A percentile compares a stretch with the other conserved stretches of the same genome.
These are phyloP conservation scores for Stenodera caucasica DNA, from an alignment of 2,888 invertebrate species.

Conservation along the genomic window DNA sequence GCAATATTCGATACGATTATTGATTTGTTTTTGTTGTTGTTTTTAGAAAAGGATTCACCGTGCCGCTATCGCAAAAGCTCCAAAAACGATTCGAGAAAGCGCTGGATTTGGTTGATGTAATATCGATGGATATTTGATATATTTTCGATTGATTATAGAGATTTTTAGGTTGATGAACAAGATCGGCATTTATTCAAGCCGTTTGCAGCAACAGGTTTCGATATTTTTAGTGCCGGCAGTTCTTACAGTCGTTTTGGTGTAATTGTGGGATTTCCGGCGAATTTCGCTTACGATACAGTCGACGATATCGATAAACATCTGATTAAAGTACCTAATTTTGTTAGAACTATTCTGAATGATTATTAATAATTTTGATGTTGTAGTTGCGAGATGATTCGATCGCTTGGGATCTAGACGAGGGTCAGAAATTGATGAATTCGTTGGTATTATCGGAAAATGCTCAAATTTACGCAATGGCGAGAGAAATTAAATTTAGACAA, in stretches of 20 bases:
- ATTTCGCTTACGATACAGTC: conserved; percentile 64
- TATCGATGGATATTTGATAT: background rate
- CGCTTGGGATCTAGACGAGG: conserved; percentile 67
- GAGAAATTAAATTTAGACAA: conserved; percentile 68
- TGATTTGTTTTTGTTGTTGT: conserved; percentile 21
- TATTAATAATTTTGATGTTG: conserved; percentile 31
- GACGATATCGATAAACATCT: conserved; percentile 61
- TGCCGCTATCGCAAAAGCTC: conserved; percentile 59
- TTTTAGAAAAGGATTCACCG: conserved; percentile 64
- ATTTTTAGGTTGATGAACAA: conserved; percentile 53
- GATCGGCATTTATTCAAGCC: conserved; percentile 62
- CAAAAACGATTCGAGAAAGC: conserved; percentile 61
- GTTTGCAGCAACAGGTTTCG: conserved; percentile 74
- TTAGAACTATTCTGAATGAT: background rate
- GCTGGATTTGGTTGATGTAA: conserved; percentile 61
- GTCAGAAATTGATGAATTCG: conserved; percentile 65
- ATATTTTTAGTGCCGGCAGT: conserved; percentile 70
- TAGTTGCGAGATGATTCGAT: conserved; percentile 66
- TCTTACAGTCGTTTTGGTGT: conserved; percentile 61
- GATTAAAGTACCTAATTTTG: conserved; percentile 56
- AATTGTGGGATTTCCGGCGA: conserved; percentile 73
- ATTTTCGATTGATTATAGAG: background rate
- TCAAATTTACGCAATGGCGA: conserved; percentile 77
- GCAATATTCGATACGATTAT: conserved; percentile 10
- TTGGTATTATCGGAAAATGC: conserved; percentile 76